phyloP scores from a whole-genome alignment of 2,888 invertebrate genomes.

The Microplitis deprimator region DNA sequence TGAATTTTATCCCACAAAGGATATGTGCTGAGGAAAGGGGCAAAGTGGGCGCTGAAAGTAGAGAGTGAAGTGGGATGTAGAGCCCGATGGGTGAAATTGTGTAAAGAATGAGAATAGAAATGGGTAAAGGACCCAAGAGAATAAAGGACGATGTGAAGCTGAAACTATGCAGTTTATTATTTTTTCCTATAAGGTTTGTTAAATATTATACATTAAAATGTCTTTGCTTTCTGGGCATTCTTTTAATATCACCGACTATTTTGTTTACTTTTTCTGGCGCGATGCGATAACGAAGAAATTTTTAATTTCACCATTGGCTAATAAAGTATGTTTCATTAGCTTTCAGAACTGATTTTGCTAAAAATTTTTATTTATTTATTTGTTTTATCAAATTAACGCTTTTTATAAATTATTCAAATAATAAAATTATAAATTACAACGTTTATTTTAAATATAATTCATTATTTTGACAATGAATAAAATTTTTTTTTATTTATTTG shows the following conservation, averaged over 20 bases:
- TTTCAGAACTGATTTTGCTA: no score
- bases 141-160: not conserved
- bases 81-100: conserved; percentile 16
- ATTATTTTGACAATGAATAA: no score
- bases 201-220: not conserved
- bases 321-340: no score
- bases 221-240: not conserved
- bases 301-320: not conserved
- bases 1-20: conserved; percentile 55
- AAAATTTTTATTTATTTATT: no score
- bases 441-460: no score
- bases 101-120: conserved; percentile 18
- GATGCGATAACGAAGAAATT: not conserved
- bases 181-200: not conserved
- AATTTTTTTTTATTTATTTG: no score
- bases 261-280: not conserved
- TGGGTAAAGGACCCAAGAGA: not conserved
- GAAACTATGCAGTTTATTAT: not conserved
- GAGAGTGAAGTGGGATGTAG: not conserved
- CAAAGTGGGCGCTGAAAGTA: conserved; percentile 10
- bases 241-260: not conserved
- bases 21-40: not conserved
- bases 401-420: no score
- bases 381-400: no score
- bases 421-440: no score